These are phyloP conservation scores for Eupithecia insigniata DNA, from an alignment of 2,888 invertebrate genomes.

Conservation along the genomic window DNA sequence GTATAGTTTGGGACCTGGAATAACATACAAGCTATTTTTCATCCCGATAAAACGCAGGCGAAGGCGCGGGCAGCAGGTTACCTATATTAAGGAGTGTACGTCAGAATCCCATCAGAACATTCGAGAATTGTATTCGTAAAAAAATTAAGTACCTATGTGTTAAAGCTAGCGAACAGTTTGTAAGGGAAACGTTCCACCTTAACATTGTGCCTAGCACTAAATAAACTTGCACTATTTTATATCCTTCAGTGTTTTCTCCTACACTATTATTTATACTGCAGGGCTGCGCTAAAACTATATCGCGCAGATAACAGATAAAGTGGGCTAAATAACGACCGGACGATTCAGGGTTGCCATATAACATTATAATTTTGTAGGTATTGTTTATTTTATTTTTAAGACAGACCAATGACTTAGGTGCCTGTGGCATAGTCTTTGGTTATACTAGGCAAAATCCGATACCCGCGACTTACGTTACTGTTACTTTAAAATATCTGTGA, in stretches of 20 bases:
- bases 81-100: no score
- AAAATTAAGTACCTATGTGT: not conserved
- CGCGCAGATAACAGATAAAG: slow-evolving; percentile 57
- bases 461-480: no score
- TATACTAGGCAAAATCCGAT: no score
- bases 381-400: no score
- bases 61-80: no score
- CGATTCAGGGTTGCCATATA: slow-evolving; percentile 48
- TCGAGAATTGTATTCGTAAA: not conserved
- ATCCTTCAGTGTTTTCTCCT: slow-evolving; percentile 14
- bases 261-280: slow-evolving; percentile 15
- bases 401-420: no score
- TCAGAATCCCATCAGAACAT: not conserved
- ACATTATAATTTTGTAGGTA: not conserved
- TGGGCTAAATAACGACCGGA: slow-evolving; percentile 55
- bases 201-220: slow-evolving; percentile 15
- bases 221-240: slow-evolving; percentile 27
- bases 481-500: no score
- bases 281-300: slow-evolving; percentile 49
- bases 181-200: not conserved
- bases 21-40: no score
- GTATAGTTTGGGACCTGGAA: no score
- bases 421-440: no score
- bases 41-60: no score
- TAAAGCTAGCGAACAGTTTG: not conserved